A percentile compares a stretch with the other conserved stretches of the same genome.
Conservation (phyloP, 2,113 vertebrate genomes). For the Mesitornis unicolor region DNA sequence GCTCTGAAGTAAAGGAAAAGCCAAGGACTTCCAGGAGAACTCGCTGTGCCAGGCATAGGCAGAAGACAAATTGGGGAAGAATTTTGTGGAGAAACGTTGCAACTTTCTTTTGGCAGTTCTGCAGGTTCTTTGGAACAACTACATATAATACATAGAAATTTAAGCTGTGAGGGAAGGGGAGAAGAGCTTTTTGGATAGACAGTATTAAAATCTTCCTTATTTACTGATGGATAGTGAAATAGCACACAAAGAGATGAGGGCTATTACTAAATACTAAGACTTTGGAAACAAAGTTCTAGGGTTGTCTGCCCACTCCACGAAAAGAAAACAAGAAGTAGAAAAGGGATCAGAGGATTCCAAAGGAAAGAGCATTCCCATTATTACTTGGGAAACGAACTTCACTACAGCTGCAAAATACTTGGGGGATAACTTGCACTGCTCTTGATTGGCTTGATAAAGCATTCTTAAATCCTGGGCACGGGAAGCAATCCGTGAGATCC, state of each 20-base stretch:
- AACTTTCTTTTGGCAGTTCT: not conserved
- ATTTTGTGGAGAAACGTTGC: not conserved
- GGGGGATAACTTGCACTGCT: not conserved
- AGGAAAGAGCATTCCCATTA: not conserved
- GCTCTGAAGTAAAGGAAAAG: not conserved
- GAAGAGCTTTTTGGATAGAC: not conserved
- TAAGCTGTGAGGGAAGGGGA: rapidly evolving
- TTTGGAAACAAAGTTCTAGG: not conserved
- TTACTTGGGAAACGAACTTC: not conserved
- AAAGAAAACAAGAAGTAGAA: not conserved
- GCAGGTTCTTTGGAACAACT: not conserved
- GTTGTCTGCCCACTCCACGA: not conserved
- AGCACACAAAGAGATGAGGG: not conserved
- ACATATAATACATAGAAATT: not conserved
- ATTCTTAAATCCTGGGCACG: rapidly evolving
- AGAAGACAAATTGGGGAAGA: not conserved
- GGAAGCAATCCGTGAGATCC: not conserved
- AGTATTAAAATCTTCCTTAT: not conserved
- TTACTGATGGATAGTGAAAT: not conserved
- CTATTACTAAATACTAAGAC: not conserved
- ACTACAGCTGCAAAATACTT: not conserved
- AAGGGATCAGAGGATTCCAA: not conserved
- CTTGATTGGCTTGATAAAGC: not conserved
- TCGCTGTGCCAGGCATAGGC: not conserved
- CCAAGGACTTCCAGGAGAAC: not conserved